phyloP scores from a whole-genome alignment of 2,113 vertebrate species.

The Crotalus helleri region DNA sequence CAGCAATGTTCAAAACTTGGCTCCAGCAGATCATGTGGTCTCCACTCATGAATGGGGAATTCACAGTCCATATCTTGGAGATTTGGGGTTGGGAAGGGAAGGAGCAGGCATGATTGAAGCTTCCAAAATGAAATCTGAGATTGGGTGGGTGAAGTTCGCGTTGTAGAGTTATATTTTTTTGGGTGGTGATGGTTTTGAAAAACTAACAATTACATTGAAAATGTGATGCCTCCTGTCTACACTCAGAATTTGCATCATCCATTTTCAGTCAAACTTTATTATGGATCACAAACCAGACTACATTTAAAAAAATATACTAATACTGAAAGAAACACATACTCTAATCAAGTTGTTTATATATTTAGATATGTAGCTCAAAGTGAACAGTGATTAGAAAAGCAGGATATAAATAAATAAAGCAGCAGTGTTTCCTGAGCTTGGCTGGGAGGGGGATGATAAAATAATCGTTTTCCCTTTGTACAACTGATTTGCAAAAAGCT shows the following conservation, averaged over 20 bases:
- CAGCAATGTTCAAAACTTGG: neutral
- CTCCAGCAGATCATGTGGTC: neutral
- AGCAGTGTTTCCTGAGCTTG: neutral
- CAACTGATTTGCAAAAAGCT: constrained; percentile 31
- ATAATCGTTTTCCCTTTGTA: neutral
- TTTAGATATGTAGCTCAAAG: neutral
- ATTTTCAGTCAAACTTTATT: neutral
- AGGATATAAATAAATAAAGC: neutral
- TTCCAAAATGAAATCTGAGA: neutral
- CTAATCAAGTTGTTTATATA: neutral
- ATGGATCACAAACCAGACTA: neutral
- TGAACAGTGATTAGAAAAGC: neutral
- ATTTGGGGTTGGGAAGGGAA: neutral
- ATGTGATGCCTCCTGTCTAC: neutral
- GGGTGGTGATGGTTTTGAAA: neutral
- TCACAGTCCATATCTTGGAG: neutral
- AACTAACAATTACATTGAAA: neutral
- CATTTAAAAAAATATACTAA: neutral
- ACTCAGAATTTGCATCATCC: neutral
- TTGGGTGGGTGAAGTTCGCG: neutral
- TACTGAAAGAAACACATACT: neutral
- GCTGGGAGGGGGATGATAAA: neutral
- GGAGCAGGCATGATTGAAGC: neutral
- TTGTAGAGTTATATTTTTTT: neutral
- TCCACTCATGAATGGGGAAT: neutral